Evolutionary conservation across 2,888 invertebrate species (phyloP).

Genomic region (Heterodera filipjevi): DNA sequence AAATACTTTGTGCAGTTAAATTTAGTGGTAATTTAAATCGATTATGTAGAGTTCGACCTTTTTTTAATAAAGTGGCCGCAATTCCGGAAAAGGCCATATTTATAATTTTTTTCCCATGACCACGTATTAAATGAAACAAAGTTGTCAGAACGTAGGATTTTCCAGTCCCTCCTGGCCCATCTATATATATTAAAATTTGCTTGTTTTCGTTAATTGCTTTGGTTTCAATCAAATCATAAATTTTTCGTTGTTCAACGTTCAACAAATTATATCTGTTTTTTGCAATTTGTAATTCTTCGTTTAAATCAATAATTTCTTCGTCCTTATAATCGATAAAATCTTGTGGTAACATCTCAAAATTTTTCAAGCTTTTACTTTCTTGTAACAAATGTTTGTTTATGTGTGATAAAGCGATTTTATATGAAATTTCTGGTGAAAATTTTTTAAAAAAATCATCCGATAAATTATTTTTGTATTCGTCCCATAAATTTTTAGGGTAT

Average conservation of each 20-base stretch:
- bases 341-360: neutral
- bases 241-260: conserved; percentile 12
- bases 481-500: conserved; percentile 27
- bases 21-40: conserved; percentile 25
- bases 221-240: neutral
- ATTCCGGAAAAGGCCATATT: conserved; percentile 19
- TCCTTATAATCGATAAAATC: neutral
- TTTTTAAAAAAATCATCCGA: conserved; percentile 27
- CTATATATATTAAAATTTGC: too few relatives aligned
- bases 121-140: conserved; percentile 25
- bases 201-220: too few relatives aligned
- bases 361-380: conserved; percentile 8
- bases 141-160: conserved; percentile 65
- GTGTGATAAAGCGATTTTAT: neutral
- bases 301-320: neutral
- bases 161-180: neutral
- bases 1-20: conserved; percentile 32
- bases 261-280: conserved; percentile 23
- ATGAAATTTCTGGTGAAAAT: neutral
- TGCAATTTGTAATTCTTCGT: conserved; percentile 24
- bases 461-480: conserved; percentile 33
- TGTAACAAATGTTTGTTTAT: conserved; percentile 15
- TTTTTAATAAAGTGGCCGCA: conserved; percentile 34
- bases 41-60: conserved; percentile 35
- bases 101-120: conserved; percentile 29